phyloP scores from a whole-genome alignment of 2,797 vertebrate genomes.

The Helicolenus hilgendorfi region DNA sequence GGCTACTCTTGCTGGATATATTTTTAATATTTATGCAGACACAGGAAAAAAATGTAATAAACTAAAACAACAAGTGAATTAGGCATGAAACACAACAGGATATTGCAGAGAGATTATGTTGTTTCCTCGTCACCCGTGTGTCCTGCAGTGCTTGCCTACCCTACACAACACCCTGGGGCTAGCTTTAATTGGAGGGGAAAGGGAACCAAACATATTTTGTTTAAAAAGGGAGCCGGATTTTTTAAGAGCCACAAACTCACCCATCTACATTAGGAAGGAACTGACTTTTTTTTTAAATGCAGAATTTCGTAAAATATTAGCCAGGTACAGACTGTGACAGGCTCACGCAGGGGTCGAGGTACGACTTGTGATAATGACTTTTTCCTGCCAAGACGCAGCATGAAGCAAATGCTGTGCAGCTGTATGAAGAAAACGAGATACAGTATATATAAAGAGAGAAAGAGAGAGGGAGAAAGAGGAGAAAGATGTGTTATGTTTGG shows the following conservation, averaged over 20 bases:
- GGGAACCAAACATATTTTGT: slow-evolving; percentile 68
- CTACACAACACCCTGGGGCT: slow-evolving; percentile 84
- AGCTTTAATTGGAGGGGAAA: slow-evolving; percentile 85
- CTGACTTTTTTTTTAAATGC: slow-evolving; percentile 46
- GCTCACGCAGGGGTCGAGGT: slow-evolving; percentile 75
- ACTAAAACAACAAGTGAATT: slow-evolving; percentile 90
- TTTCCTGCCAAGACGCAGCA: slow-evolving; percentile 86
- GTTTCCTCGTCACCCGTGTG: slow-evolving; percentile 93
- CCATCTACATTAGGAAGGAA: slow-evolving; percentile 62
- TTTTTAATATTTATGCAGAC: slow-evolving; percentile 97
- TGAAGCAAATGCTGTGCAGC: slow-evolving; percentile 93
- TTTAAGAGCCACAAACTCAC: slow-evolving; percentile 44
- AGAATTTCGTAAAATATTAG: slow-evolving; percentile 71
- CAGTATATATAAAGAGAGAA: neutral
- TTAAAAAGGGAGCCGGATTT: slow-evolving; percentile 57
- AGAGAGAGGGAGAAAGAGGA: slow-evolving; percentile 15
- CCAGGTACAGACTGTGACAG: slow-evolving; percentile 82
- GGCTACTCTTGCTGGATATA: slow-evolving; percentile 94
- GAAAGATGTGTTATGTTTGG: slow-evolving; percentile 91
- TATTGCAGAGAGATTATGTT: slow-evolving; percentile 98
- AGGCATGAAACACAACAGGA: slow-evolving; percentile 99
- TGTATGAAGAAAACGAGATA: slow-evolving; percentile 82
- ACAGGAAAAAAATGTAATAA: slow-evolving; percentile 87
- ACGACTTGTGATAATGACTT: slow-evolving; percentile 86
- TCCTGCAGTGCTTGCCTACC: slow-evolving; percentile 82